Evolutionary conservation across 92 coral and sea anemone genomes (phyloP), one percentile per base, ranked within the genome.

Genomic region (Galaxea fascicularis): DNA sequence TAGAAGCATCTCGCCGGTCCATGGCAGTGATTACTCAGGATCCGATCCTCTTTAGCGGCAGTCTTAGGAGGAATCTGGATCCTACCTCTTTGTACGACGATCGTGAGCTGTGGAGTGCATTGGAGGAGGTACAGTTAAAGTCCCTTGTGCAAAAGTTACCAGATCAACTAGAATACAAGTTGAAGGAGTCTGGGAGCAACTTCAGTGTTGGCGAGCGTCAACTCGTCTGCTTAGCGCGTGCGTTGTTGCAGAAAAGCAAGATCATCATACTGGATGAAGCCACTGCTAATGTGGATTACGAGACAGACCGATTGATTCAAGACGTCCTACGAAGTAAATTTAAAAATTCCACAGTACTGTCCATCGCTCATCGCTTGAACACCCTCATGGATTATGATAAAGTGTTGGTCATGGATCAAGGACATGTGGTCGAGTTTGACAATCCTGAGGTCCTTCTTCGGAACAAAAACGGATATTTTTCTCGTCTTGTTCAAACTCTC

Each of bases 181-280:
- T 88, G 12, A 88, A 31, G 25, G 92, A 88, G 73, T 63, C 73
- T 20, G 87, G 92, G 10, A 65, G 62, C 45, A 91, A 91, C 79
- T 70, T 88, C 58, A 91, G 94, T 65, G 80, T 82, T 13, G 94
- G 91, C 11, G 79, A 87, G 77, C 76, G 94, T 10, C 94, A 90
- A 47, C 51, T 87, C 11, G 6, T 91, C 27, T 87, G 92, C 45
- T 69, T 91, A 28, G 90, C 89, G 10, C 86, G 92, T 16, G 92
- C 89, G 8, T 41, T 84, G 35, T 27, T 91, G 29, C 91, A 87
- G 73, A 58, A 67, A 45, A 83, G 65, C 45, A 88, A 87, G 84
- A 88, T 90, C 41, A 66, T 90, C 14, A 46, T 90, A 49, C 54
- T 88, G 57, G 94, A 90, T 44, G 94, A 90, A 46, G 94, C 94